Conservation (phyloP, 2,888 invertebrate genomes). For the Dynastes tityus region DNA sequence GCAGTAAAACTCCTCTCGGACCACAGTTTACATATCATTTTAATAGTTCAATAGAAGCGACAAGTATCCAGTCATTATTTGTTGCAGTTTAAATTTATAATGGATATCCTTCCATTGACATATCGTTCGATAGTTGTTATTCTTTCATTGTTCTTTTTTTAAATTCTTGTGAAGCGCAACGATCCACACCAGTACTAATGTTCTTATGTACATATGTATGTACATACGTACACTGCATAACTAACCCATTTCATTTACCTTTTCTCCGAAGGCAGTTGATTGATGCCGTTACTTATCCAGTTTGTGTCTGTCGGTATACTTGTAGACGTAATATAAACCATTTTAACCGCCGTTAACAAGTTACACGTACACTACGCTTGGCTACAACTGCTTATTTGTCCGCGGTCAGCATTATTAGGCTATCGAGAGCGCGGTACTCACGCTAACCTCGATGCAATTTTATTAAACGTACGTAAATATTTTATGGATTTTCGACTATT, state of each 20-base stretch:
- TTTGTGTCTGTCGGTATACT: neutral
- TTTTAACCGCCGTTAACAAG: neutral
- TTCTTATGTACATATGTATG: too few species aligned
- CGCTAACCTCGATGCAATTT: constrained; percentile 15
- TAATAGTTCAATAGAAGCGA: too few species aligned
- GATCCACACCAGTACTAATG: too few species aligned
- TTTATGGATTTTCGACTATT: neutral
- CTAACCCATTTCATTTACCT: neutral
- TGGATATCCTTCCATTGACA: too few species aligned
- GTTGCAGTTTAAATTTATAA: too few species aligned
- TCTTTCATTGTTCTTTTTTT: too few species aligned
- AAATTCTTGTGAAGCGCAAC: too few species aligned
- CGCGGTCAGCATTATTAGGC: neutral
- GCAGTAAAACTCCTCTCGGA: too few species aligned
- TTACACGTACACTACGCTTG: neutral
- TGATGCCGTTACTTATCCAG: neutral
- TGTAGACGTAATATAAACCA: constrained; percentile 1
- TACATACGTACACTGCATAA: too few species aligned
- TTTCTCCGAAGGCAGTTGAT: constrained; percentile 3
- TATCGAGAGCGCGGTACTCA: neutral
- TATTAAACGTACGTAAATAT: constrained; percentile 9
- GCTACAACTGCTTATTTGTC: constrained; percentile 17
- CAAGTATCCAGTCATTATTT: too few species aligned
- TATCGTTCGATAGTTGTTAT: too few species aligned
- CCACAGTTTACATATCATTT: too few species aligned